Base-by-base conservation (phyloP, 2,888 invertebrate species). In the Incurvaria masculella region DNA sequence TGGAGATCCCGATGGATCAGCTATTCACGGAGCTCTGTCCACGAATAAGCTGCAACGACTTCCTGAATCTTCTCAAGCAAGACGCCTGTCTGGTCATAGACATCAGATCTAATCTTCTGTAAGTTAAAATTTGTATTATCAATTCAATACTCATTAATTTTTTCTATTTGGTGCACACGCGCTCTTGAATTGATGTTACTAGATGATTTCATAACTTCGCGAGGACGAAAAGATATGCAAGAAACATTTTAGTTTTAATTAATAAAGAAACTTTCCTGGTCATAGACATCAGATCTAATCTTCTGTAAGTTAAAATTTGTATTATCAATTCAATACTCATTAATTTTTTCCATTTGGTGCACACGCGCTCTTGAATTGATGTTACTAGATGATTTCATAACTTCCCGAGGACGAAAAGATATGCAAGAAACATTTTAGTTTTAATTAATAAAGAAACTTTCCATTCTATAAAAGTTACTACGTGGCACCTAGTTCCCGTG, bases 11-110 rank as follows among this genome's bases (percentile, higher is more conserved):
- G 1, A 64, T 91, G 58, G 81, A 83, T 21, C 84, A 86, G 48
- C 66, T 94, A 45, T 88, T 88, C 62, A 65, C 72, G 4, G 92
- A 94, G 72, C 83, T 85, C 56, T 87, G 88, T 61, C 89, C 95
- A 0, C 82, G 94, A 48, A 91, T 97, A 49, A 94, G 91, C 60
- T 86, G 90, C 10, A 86, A 87, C 41, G 96, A 97, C 70, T 85
- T 95, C 60, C 79, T 92, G 52, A 80, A 88, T 47, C 65, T 95
- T 48, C 72, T 91, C 42, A 82, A 87, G 59, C 80, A 84, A 59
- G 68, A 74, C 51, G 69, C 68, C 54, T 83, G 82, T 67, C 81
- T 80, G 60, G 78, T 74, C 19, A 65, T 75, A 51, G 72, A 73
- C 51, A 79, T 78, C 54, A 61, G 76, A 50, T 73, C 78, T 1